These are phyloP conservation scores for Rhinolophus ferrumequinum DNA, from an alignment of 2,113 vertebrate species.

Conservation along the genomic window DNA sequence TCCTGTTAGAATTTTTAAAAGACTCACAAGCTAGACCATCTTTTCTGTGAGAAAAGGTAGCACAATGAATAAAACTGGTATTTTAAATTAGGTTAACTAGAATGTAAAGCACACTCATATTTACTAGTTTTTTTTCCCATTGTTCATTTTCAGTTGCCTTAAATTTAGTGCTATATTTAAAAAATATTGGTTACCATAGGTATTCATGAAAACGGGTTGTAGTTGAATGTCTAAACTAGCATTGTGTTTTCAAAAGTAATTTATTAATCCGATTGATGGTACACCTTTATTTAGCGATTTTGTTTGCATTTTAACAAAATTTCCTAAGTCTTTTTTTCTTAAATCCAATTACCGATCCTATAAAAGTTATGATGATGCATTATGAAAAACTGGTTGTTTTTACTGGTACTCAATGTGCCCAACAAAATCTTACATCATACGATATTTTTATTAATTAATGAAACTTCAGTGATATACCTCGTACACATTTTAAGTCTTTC, in stretches of 20 bases:
- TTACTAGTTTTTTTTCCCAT: conserved; percentile 57
- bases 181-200: conserved; percentile 73
- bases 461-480: conserved; percentile 82
- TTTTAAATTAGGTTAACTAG: conserved; percentile 58
- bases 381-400: conserved; percentile 83
- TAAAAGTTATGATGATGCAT: conserved; percentile 85
- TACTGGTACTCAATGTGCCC: conserved; percentile 84
- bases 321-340: conserved; percentile 67
- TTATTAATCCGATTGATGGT: conserved; percentile 82
- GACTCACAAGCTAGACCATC: not conserved
- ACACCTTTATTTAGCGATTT: conserved; percentile 82
- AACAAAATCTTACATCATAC: conserved; percentile 82
- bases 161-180: conserved; percentile 79
- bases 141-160: conserved; percentile 54
- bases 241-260: conserved; percentile 70
- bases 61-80: conserved; percentile 22
- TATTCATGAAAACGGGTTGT: conserved; percentile 77
- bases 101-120: conserved; percentile 68
- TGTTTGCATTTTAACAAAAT: conserved; percentile 84
- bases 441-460: conserved; percentile 83
- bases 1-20: not conserved
- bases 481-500: conserved; percentile 84
- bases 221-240: conserved; percentile 80
- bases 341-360: conserved; percentile 84
- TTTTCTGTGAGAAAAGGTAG: conserved; percentile 24